These are phyloP conservation scores for Dolomedes plantarius DNA, from an alignment of 2,888 invertebrate species.

Conservation along the genomic window DNA sequence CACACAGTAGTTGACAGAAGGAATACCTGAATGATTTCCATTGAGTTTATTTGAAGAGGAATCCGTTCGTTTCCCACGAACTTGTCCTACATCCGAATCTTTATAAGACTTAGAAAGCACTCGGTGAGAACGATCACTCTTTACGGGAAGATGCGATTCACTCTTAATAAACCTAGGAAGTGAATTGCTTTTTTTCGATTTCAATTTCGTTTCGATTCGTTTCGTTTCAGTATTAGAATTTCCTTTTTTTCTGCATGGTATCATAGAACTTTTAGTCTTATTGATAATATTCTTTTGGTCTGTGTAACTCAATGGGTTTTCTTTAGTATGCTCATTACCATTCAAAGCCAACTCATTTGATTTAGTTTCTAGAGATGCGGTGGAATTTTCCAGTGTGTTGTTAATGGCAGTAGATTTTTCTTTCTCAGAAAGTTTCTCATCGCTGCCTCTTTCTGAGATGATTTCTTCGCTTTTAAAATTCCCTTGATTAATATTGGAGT, in stretches of 20 bases:
- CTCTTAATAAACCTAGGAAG: neutral
- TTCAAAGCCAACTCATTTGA: neutral
- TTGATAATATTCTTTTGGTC: constrained; percentile 1
- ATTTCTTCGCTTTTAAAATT: neutral
- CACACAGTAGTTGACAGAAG: too few species aligned
- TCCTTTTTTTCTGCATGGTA: constrained; percentile 7
- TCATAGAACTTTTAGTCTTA: constrained; percentile 6
- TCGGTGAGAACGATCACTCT: neutral
- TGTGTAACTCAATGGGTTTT: neutral
- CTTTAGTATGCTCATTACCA: neutral
- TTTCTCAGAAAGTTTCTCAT: neutral
- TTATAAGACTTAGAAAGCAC: neutral
- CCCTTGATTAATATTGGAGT: too few species aligned
- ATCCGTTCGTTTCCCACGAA: neutral
- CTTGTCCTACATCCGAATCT: neutral
- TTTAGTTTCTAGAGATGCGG: too few species aligned
- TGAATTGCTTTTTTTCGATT: neutral
- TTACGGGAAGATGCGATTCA: neutral
- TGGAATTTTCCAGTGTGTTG: too few species aligned
- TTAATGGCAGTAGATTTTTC: neutral
- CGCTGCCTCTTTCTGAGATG: neutral
- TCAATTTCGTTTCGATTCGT: neutral
- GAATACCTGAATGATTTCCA: neutral
- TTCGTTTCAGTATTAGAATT: neutral
- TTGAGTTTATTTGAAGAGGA: neutral